Conservation (phyloP, 1,140 invertebrate species). For the Drosophila ohnishii region DNA sequence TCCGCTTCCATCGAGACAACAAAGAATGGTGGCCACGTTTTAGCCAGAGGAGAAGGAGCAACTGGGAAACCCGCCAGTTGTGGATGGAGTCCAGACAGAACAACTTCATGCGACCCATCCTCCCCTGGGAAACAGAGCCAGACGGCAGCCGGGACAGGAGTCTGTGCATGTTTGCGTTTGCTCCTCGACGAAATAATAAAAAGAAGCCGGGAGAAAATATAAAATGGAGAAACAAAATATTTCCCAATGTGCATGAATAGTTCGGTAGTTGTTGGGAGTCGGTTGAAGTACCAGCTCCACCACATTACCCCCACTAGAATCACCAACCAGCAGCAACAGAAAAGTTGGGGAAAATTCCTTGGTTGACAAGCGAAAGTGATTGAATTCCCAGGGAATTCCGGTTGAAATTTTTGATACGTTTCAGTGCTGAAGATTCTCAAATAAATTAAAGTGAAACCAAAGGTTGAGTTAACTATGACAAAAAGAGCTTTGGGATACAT, state of each 20-base stretch:
- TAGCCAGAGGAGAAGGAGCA: conserved; percentile 5
- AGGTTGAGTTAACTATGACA: background rate
- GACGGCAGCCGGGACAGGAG: conserved; percentile 34
- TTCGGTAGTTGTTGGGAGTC: conserved; percentile 38
- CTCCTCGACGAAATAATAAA: conserved; percentile 30
- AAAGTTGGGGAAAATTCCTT: conserved; percentile 33
- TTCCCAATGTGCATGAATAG: conserved; percentile 46
- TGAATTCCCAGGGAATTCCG: conserved; percentile 59
- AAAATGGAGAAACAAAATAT: conserved; percentile 36
- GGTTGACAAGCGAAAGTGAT: conserved; percentile 65
- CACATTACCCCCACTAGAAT: conserved; percentile 6
- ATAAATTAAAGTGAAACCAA: conserved; percentile 1
- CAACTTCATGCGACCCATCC: conserved; percentile 49
- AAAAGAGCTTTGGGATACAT: too few species aligned
- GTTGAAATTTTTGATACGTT: conserved; percentile 19
- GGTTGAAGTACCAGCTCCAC: conserved; percentile 12
- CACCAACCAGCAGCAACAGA: background rate
- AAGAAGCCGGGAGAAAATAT: conserved; percentile 7
- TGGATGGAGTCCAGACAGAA: conserved; percentile 51
- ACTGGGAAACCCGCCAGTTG: conserved; percentile 41
- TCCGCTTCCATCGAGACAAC: conserved; percentile 62
- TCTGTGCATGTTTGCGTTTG: conserved; percentile 20
- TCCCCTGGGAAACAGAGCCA: conserved; percentile 33
- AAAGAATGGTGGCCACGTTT: conserved; percentile 45
- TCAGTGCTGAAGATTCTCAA: conserved; percentile 13